Conservation (phyloP, 2,113 vertebrate genomes). For the Oreocharis arfaki region DNA sequence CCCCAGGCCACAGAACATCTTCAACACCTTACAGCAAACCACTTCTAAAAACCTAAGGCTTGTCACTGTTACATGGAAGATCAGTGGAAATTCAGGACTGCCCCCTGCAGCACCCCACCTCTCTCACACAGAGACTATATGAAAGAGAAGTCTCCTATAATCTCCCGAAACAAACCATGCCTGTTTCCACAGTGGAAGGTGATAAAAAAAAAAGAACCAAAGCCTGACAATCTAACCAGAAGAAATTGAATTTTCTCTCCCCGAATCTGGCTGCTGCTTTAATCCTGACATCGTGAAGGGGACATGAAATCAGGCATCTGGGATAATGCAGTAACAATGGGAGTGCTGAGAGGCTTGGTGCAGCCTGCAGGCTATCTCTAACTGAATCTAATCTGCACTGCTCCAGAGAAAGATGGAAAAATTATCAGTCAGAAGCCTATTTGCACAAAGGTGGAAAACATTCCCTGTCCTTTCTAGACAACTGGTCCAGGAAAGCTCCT, state of each 20-base stretch:
- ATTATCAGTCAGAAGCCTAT: conserved; percentile 14
- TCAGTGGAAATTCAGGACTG: background rate
- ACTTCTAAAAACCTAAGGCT: background rate
- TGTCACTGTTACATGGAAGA: background rate
- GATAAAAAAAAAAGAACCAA: background rate
- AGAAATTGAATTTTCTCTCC: conserved; percentile 11
- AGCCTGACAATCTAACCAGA: background rate
- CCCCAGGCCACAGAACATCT: background rate
- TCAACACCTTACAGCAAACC: background rate
- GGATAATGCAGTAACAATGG: conserved; percentile 6
- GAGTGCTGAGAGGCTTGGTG: background rate
- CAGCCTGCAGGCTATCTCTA: conserved; percentile 4
- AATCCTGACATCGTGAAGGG: background rate
- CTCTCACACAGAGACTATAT: background rate
- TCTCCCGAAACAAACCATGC: background rate
- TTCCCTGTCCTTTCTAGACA: background rate
- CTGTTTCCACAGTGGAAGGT: background rate
- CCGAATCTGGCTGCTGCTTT: background rate
- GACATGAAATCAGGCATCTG: background rate
- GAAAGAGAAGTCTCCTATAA: background rate
- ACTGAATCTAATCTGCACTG: conserved; percentile 28
- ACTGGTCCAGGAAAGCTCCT: background rate
- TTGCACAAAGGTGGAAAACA: background rate
- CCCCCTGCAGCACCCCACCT: background rate
- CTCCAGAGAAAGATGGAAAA: conserved; percentile 19